A percentile compares a stretch with the other conserved stretches of the same genome.
phyloP scores from a whole-genome alignment of 2,888 invertebrate genomes.

The Erebia epiphron region DNA sequence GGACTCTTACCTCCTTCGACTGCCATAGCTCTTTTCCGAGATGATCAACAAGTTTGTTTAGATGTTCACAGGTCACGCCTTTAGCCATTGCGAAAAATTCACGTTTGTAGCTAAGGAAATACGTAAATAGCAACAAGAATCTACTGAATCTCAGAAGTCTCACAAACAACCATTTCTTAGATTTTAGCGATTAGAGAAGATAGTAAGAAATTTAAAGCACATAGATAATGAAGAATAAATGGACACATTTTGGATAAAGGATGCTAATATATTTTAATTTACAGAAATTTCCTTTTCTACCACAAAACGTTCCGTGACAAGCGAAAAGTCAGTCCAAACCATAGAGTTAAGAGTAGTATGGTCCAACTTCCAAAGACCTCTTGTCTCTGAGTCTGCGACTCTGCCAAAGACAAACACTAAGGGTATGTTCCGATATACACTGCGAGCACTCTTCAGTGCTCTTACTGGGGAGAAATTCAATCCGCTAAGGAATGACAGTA shows the following conservation, averaged over 20 bases:
- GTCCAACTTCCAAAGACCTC: too few relatives aligned
- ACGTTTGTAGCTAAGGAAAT: slow-evolving; percentile 48
- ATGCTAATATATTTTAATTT: slow-evolving; percentile 73
- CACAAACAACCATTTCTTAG: slow-evolving; percentile 69
- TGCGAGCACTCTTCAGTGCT: too few relatives aligned
- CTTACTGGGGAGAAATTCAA: too few relatives aligned
- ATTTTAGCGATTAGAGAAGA: slow-evolving; percentile 49
- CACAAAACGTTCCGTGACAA: slow-evolving; percentile 78
- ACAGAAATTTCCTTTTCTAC: slow-evolving; percentile 72
- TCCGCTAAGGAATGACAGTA: too few relatives aligned
- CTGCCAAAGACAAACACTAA: too few relatives aligned
- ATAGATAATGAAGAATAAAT: slow-evolving; percentile 48
- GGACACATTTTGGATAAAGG: slow-evolving; percentile 64
- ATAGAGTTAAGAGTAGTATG: too few relatives aligned
- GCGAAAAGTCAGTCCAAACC: slow-evolving; percentile 68
- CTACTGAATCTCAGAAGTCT: slow-evolving; percentile 59
- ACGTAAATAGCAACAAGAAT: slow-evolving; percentile 61
- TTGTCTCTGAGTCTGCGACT: too few relatives aligned
- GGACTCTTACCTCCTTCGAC: slow-evolving; percentile 67
- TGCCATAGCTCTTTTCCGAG: slow-evolving; percentile 74
- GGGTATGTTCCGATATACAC: too few relatives aligned
- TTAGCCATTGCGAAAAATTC: slow-evolving; percentile 69
- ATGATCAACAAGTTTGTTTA: slow-evolving; percentile 68
- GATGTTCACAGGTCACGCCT: slow-evolving; percentile 77
- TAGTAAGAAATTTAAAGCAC: slow-evolving; percentile 46